These are phyloP conservation scores for Leptopterna dolabrata DNA, from an alignment of 2,888 invertebrate genomes.

Conservation along the genomic window DNA sequence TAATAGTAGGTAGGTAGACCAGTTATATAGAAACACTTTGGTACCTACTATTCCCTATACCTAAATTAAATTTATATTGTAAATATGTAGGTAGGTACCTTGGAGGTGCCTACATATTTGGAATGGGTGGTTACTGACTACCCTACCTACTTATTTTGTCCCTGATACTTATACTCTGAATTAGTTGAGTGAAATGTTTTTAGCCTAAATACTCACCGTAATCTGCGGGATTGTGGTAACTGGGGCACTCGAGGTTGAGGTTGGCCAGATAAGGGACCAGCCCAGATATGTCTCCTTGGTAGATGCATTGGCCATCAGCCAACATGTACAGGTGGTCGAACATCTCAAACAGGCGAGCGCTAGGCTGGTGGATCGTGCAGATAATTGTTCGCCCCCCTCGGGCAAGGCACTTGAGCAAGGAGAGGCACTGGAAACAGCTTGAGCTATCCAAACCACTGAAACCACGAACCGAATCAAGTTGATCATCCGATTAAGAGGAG, in stretches of 20 bases:
- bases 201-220: slow-evolving; percentile 73
- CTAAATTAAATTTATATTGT: too few species aligned
- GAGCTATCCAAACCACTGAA: slow-evolving; percentile 89
- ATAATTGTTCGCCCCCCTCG: slow-evolving; percentile 90
- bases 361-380: slow-evolving; percentile 96
- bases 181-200: too few species aligned
- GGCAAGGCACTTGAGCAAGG: slow-evolving; percentile 87
- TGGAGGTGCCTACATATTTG: too few species aligned
- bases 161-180: too few species aligned
- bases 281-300: slow-evolving; percentile 84
- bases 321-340: slow-evolving; percentile 93
- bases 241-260: slow-evolving; percentile 89
- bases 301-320: slow-evolving; percentile 93
- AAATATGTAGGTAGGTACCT: too few species aligned
- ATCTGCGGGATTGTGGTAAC: slow-evolving; percentile 97
- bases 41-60: too few species aligned
- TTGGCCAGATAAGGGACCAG: slow-evolving; percentile 89
- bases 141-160: too few species aligned
- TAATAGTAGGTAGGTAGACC: too few species aligned
- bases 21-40: too few species aligned
- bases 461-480: not conserved
- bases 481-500: too few species aligned
- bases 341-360: slow-evolving; percentile 94
- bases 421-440: slow-evolving; percentile 92
- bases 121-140: too few species aligned